Evolutionary conservation across 2,113 vertebrate genomes (phyloP), one percentile per base, ranked within the genome.

Genomic region (Corythornis cristatus): DNA sequence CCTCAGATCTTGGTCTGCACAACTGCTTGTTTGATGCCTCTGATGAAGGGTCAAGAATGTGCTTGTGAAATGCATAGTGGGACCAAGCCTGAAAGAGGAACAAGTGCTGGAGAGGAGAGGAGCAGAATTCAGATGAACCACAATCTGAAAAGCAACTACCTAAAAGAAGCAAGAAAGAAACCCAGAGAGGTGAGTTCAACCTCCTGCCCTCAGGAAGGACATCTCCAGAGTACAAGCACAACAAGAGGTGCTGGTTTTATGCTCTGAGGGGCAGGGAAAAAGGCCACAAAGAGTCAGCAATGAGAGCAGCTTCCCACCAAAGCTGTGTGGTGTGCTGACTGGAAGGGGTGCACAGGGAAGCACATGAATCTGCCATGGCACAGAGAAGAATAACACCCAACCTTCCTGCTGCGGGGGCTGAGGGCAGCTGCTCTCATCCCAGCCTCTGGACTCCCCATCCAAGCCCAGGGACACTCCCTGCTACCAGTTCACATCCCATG

Each of bases 351-450:
- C 71, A 35, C 5, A 15, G 18, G 40, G 26, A 73, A 25, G n/a
- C 5, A 42, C 14, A 4, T 7, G 51, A 64, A 56, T 26, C 29
- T 7, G 1, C 21, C n/a, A 12, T 1, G 1, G 29, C 25, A 48
- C 0, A 1, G 29, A 0, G 2, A 2, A 29, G 13, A 3, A 17
- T 29, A 73, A 70, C 2, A 3, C 25, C 23, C 17, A 84, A 1
- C 16, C 18, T 48, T 17, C 4, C 56, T 6, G 0, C 33, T 57
- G 35, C 12, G 2, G 4, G 15, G 2, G 7, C 28, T 25, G 40
- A 37, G 29, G 12, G 29, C 19, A 29, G 33, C 22, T n/a, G 26
- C 33, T 33, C 9, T 65, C 43, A 61, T n/a, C 35, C 46, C 74
- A 68, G 17, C 20, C 37, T 46, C 72, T 65, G 66, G 37, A 25